A percentile compares a stretch with the other conserved stretches of the same genome.
These are phyloP conservation scores for Microplitis manilae DNA, from an alignment of 2,888 invertebrate species.

Conservation along the genomic window DNA sequence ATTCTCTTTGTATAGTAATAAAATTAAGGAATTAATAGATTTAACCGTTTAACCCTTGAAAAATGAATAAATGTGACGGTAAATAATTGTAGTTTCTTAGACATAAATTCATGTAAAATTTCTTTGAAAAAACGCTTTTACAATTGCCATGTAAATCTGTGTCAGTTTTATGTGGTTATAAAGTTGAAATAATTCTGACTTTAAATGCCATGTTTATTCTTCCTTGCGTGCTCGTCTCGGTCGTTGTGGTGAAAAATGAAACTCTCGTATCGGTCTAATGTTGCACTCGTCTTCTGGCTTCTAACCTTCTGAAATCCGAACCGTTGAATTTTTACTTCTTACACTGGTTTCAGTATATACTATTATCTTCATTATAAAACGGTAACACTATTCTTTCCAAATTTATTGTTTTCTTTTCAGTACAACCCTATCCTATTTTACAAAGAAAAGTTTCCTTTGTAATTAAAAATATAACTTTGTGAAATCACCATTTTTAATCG, in stretches of 20 bases:
- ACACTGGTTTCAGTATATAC: background rate
- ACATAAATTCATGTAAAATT: too few species aligned
- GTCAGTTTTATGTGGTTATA: background rate
- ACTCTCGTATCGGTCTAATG: slow-evolving; percentile 25
- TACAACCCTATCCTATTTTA: background rate
- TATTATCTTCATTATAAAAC: background rate
- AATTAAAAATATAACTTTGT: background rate
- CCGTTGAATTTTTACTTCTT: background rate
- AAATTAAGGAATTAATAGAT: too few species aligned
- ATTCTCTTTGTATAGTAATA: too few species aligned
- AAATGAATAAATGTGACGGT: too few species aligned
- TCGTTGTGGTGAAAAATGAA: slow-evolving; percentile 41
- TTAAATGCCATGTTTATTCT: slow-evolving; percentile 4
- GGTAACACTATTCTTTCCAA: background rate
- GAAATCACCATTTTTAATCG: background rate
- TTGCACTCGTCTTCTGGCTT: slow-evolving; percentile 23
- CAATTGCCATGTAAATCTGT: background rate
- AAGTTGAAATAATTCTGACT: background rate
- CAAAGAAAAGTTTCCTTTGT: background rate
- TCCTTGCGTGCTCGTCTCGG: slow-evolving; percentile 12
- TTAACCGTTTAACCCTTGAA: too few species aligned
- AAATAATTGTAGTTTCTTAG: too few species aligned
- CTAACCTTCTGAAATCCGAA: slow-evolving; percentile 28
- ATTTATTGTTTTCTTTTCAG: background rate
- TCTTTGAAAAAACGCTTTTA: background rate